phyloP scores from a whole-genome alignment of 2,888 invertebrate genomes.

The Drosophila nigricruria region DNA sequence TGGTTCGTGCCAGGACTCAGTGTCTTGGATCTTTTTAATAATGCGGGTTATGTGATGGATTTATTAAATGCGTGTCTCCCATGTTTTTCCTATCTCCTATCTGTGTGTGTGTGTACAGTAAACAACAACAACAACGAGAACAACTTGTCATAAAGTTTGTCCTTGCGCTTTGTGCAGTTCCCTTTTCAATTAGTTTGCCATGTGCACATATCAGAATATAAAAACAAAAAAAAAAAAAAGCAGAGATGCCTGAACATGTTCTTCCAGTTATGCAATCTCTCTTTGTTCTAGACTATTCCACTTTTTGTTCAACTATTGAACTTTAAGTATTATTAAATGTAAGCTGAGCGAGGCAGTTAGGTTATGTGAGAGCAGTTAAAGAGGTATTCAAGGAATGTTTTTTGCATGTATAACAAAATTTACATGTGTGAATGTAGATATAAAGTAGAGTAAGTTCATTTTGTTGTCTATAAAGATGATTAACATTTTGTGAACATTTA shows the following conservation, averaged over 20 bases:
- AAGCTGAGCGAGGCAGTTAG: neutral
- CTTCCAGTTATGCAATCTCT: conserved; percentile 49
- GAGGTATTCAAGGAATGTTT: neutral
- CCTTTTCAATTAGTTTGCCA: conserved; percentile 72
- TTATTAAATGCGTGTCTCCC: conserved; percentile 74
- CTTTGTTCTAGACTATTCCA: conserved; percentile 16
- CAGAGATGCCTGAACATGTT: conserved; percentile 36
- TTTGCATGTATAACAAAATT: neutral
- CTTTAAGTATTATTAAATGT: conserved; percentile 22
- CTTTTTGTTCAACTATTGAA: conserved; percentile 31
- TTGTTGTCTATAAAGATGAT: too few species aligned
- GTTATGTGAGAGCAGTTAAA: neutral
- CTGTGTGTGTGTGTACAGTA: conserved; percentile 24
- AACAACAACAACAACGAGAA: conserved; percentile 32
- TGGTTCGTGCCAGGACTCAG: conserved; percentile 70
- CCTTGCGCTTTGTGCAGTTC: conserved; percentile 58
- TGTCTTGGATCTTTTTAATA: conserved; percentile 76
- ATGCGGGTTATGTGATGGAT: conserved; percentile 81
- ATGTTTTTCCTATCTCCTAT: conserved; percentile 15
- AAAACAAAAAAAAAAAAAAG: neutral
- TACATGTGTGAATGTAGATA: too few species aligned
- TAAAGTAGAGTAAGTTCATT: too few species aligned
- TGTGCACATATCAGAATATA: conserved; percentile 42
- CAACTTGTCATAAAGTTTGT: conserved; percentile 71
- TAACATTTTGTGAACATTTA: too few species aligned